These are phyloP conservation scores for Lydus trimaculatus DNA, from an alignment of 2,888 invertebrate genomes.

Conservation along the genomic window DNA sequence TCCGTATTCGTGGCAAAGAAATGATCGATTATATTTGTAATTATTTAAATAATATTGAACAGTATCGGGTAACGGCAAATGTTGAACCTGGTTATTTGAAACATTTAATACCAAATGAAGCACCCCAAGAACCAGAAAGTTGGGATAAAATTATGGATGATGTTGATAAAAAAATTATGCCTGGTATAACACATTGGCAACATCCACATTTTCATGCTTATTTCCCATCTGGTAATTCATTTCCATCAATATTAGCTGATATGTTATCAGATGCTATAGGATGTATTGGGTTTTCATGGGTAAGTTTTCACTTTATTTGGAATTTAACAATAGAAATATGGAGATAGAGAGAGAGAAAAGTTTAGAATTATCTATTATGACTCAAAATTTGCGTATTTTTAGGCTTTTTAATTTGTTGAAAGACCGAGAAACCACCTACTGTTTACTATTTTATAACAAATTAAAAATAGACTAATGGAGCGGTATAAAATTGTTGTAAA, in stretches of 20 bases:
- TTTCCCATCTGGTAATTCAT: slow-evolving; percentile 97
- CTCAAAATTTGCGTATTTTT: background rate
- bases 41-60: slow-evolving; percentile 82
- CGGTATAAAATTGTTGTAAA: background rate
- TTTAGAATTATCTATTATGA: background rate
- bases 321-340: too few species aligned
- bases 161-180: slow-evolving; percentile 91
- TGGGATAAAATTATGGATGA: slow-evolving; percentile 92
- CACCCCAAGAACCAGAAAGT: slow-evolving; percentile 82
- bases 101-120: slow-evolving; percentile 77
- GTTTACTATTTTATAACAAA: background rate
- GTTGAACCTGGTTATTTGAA: slow-evolving; percentile 92
- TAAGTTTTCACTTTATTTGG: slow-evolving; percentile 53
- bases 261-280: slow-evolving; percentile 97
- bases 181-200: slow-evolving; percentile 98
- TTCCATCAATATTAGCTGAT: slow-evolving; percentile 96
- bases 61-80: slow-evolving; percentile 84
- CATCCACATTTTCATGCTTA: slow-evolving; percentile 99
- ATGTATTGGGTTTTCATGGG: slow-evolving; percentile 99
- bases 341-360: too few species aligned
- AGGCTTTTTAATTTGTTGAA: background rate
- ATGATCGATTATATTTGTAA: slow-evolving; percentile 97
- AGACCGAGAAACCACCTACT: background rate
- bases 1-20: slow-evolving; percentile 85
- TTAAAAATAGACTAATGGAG: background rate